phyloP scores from a whole-genome alignment of 2,888 invertebrate species.

The Mechanitis messenoides region DNA sequence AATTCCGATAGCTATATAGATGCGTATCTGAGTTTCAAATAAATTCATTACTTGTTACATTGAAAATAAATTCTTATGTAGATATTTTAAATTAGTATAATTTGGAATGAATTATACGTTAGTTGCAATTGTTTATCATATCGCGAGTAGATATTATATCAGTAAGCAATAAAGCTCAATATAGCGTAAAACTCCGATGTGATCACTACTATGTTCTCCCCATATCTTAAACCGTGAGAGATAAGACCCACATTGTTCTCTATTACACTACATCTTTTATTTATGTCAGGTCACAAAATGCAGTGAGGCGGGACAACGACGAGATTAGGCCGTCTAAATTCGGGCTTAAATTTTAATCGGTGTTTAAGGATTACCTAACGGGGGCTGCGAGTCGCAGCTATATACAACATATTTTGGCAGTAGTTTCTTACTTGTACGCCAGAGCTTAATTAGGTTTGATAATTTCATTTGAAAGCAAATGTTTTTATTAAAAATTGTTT shows the following conservation, averaged over 20 bases:
- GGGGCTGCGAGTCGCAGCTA: slow-evolving; percentile 44
- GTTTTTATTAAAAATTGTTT: background rate
- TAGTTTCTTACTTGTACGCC: slow-evolving; percentile 55
- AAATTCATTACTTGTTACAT: background rate
- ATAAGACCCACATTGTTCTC: slow-evolving; percentile 49
- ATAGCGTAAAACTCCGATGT: slow-evolving; percentile 5
- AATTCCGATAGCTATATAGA: slow-evolving; percentile 4
- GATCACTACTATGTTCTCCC: slow-evolving; percentile 18
- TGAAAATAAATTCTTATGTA: background rate
- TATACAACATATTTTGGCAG: slow-evolving; percentile 56
- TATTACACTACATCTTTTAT: slow-evolving; percentile 52
- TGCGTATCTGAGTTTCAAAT: slow-evolving; percentile 4
- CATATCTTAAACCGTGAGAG: slow-evolving; percentile 43
- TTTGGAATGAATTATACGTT: no score
- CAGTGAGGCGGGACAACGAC: slow-evolving; percentile 56
- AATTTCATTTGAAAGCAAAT: slow-evolving; percentile 11
- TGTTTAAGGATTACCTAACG: slow-evolving; percentile 54
- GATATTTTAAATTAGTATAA: background rate
- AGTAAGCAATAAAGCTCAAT: background rate
- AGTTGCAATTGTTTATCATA: no score
- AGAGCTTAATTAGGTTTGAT: slow-evolving; percentile 35
- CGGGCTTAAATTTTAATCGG: slow-evolving; percentile 69
- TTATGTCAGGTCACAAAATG: slow-evolving; percentile 52
- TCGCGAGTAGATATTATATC: background rate
- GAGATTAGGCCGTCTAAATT: slow-evolving; percentile 71